Evolutionary conservation across 2,113 vertebrate genomes (phyloP), one percentile per base, ranked within the genome.

Genomic region (Andinoacara biseriatus): DNA sequence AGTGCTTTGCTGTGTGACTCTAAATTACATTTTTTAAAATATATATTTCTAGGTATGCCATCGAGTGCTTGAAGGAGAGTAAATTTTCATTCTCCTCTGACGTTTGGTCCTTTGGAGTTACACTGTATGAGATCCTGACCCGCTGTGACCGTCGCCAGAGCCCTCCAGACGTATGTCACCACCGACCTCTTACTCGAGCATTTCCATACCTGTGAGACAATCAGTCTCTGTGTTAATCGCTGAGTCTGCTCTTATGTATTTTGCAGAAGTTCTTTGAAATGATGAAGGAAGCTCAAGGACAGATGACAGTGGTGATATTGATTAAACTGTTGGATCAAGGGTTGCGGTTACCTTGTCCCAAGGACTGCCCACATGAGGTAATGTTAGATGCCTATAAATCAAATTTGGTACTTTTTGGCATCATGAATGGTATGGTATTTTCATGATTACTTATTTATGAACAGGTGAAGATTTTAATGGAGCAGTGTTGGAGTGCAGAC

Each of bases 91-190:
- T 97, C 29, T 90, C 96, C 0, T 98, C 98, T 0, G 98, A 99
- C 9, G 94, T 98, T 26, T 99, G 98, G 98, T 98, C 97, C 2
- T 99, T 99, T 5, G 98, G 97, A 2, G 97, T 99, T 7, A 97
- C 97, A 0, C 89, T 99, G 10, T 98, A 98, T 57, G 98, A 99
- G 93, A 96, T 99, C 63, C 91, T 99, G 74, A 98, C 97, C 0
- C 92, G 88, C 85, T 98, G 98, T 58, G 96, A 97, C 9, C 60
- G 85, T 26, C 91, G 81, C 0, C 96, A 96, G 80, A 97, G 96
- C 79, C 98, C 98, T 7, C 97, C 97, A 0, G 60, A 15, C 33
- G 98, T 98, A 94, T 75, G 95, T 83, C 20, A 40, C 24, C 54
- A 40, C 43, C 43, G 2, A 13, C 8, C 18, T 60, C 14, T 58